Conservation (phyloP, 2,113 vertebrate genomes). For the Vulpes lagopus region DNA sequence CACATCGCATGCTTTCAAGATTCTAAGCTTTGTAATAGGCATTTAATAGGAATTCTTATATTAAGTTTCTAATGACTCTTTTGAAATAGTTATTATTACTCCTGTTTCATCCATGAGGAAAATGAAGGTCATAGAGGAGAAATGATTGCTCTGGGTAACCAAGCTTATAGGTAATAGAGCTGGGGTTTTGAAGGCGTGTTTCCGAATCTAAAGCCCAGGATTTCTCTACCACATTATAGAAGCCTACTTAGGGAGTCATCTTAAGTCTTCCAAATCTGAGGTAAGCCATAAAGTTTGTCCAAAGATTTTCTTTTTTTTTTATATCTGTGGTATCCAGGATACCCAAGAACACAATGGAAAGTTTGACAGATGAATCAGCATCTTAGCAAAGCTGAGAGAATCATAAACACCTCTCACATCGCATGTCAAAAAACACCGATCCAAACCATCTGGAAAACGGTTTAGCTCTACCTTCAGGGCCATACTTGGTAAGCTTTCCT, state of each 20-base stretch:
- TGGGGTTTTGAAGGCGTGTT: background rate
- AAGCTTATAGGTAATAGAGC: background rate
- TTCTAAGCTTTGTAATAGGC: background rate
- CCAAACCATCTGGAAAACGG: constrained; percentile 24
- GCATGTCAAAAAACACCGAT: background rate
- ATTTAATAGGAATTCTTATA: background rate
- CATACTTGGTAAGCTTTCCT: background rate
- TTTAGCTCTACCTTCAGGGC: background rate
- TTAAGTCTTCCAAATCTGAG: background rate
- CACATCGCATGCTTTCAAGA: too few species aligned
- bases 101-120: background rate
- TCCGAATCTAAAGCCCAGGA: background rate
- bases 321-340: background rate
- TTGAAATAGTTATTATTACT: background rate
- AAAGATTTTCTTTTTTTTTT: background rate
- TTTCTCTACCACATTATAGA: background rate
- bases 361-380: background rate
- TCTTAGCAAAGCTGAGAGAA: background rate
- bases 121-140: background rate
- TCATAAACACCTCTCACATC: background rate
- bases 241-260: background rate
- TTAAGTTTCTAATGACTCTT: background rate
- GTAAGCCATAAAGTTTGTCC: background rate
- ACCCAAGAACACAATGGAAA: background rate
- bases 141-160: background rate